Base-by-base conservation (phyloP, 2,797 vertebrate genomes). In the Coranthus polyacanthus region DNA sequence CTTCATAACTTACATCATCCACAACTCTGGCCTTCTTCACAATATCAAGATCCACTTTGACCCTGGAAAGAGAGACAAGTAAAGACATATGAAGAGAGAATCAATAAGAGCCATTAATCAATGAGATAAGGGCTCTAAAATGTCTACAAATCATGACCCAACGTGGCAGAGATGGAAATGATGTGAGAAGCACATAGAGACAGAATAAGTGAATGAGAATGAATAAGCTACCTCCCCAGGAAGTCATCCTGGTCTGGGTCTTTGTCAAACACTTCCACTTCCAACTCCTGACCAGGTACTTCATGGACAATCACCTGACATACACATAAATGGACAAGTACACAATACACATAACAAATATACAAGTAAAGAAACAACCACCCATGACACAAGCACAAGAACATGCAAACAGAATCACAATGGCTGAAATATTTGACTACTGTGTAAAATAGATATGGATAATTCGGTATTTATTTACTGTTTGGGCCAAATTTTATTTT, bases 221-320 rank as follows among this genome's bases (percentile, higher is more conserved):
- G 83, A 72, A 58, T 81, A 57, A 92, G 88, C 81, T 95, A 98
- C 97, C 96, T 96, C 84, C 97, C 97, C 87, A 98, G 92, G 90
- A 97, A 96, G 84, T 98, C 97, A 85, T 98, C 97, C 92, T 98
- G 95, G 91, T 98, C 96, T 45, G 96, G 96, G 81, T 98, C 97
- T 92, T 98, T 98, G 92, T 98, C 97, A 90, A 96, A 97, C 38
- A 98, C 89, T 84, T 98, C 96, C 86, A 97, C 94, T 82, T 98
- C 97, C 81, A 98, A 91, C 92, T 97, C 96, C 88, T 98, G 97
- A 72, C 97, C 97, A 60, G 96, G 96, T 46, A 98, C 96, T 90
- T 98, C 97, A 66, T 98, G 96, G 68, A 98, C 96, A 81, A 97
- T 95, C 74, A 96, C 96, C 97, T 98, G 90, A 73, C 46, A 71